Percentiles rank a stretch among this genome's conserved stretches.
Conservation (phyloP, 2,888 invertebrate genomes). For the Orgyia antiqua region DNA sequence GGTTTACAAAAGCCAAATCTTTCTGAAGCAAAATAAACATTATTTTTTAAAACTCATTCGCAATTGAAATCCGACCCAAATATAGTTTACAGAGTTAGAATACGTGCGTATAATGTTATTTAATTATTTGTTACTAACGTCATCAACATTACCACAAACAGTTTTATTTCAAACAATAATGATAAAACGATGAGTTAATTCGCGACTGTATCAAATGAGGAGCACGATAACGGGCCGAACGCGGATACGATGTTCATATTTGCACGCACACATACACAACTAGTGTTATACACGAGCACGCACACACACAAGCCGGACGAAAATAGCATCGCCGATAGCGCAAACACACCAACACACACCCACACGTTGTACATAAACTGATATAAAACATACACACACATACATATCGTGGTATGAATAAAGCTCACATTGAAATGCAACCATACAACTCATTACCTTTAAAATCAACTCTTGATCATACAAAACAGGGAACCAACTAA, state of each 20-base stretch:
- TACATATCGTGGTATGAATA: slow-evolving; percentile 58
- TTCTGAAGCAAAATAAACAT: too few relatives aligned
- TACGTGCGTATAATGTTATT: too few relatives aligned
- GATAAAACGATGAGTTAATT: slow-evolving; percentile 34
- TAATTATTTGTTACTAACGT: too few relatives aligned
- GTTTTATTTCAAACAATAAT: slow-evolving; percentile 12
- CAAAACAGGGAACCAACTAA: neutral
- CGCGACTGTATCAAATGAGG: slow-evolving; percentile 50
- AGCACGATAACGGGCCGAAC: slow-evolving; percentile 66
- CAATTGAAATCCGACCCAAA: too few relatives aligned
- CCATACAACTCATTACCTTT: slow-evolving; percentile 52
- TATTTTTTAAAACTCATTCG: too few relatives aligned
- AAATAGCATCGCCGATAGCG: slow-evolving; percentile 73
- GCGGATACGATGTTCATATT: slow-evolving; percentile 61
- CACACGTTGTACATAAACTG: slow-evolving; percentile 69
- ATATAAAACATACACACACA: slow-evolving; percentile 71
- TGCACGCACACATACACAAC: slow-evolving; percentile 17
- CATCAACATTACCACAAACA: too few relatives aligned
- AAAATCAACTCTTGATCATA: too few relatives aligned
- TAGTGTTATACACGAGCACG: slow-evolving; percentile 24
- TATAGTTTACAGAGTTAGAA: too few relatives aligned
- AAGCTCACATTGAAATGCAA: slow-evolving; percentile 65
- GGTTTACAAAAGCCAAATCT: too few relatives aligned
- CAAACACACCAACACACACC: slow-evolving; percentile 75
- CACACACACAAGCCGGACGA: slow-evolving; percentile 44